Conservation (phyloP, 1,140 invertebrate genomes). For the Pseudobourletiella spinata region DNA sequence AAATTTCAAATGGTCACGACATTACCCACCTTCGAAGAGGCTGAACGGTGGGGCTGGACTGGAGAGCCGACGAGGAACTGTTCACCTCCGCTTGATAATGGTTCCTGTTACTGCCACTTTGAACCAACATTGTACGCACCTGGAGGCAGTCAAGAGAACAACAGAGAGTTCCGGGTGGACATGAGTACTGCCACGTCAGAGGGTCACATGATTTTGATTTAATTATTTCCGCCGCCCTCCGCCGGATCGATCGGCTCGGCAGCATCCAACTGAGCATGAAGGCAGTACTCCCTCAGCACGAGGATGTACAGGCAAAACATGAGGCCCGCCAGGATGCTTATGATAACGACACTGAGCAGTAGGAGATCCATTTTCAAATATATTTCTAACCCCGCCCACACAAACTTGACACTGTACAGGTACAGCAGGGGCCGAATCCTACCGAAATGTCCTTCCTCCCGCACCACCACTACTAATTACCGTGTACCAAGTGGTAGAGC, state of each 20-base stretch:
- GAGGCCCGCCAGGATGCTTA: constrained; percentile 29
- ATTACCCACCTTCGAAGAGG: constrained; percentile 1
- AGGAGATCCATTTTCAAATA: constrained; percentile 33
- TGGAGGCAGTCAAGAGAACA: constrained; percentile 13
- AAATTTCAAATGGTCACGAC: not conserved
- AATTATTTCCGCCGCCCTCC: constrained; percentile 3
- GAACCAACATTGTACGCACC: constrained; percentile 31
- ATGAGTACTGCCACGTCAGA: not conserved
- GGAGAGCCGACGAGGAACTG: constrained; percentile 10
- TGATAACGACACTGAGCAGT: constrained; percentile 32
- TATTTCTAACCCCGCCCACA: too few species aligned
- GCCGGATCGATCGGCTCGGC: constrained; percentile 14
- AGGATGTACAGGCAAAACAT: constrained; percentile 32
- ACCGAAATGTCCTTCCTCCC: too few species aligned
- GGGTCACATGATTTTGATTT: constrained; percentile 1
- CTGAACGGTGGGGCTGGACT: constrained; percentile 1
- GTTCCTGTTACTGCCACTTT: constrained; percentile 26
- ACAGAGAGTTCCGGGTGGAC: not conserved
- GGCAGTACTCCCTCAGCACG: constrained; percentile 29
- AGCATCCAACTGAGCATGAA: constrained; percentile 14
- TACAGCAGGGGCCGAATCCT: too few species aligned
- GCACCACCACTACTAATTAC: too few species aligned
- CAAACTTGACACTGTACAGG: too few species aligned
- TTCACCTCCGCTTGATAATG: constrained; percentile 28
- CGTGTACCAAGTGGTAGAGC: too few species aligned